phyloP scores from a whole-genome alignment of 2,888 invertebrate species.

The Napeogenes sylphis region DNA sequence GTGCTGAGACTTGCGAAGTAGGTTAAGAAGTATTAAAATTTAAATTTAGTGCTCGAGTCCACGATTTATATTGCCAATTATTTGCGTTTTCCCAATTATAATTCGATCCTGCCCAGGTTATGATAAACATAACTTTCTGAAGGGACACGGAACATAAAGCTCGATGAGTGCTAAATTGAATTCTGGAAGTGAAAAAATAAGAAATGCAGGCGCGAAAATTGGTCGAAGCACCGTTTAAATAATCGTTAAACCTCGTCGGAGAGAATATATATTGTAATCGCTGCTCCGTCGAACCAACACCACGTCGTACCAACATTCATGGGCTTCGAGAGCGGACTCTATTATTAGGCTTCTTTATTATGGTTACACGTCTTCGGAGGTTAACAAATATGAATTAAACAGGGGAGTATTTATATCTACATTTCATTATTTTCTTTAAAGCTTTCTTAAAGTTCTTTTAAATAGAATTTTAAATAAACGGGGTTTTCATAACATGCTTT shows the following conservation, averaged over 20 bases:
- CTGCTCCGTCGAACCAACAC: slow-evolving; percentile 22
- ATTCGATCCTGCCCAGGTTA: slow-evolving; percentile 57
- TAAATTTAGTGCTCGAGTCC: slow-evolving; percentile 7
- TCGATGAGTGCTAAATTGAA: slow-evolving; percentile 75
- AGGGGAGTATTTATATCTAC: background rate
- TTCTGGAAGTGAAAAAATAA: slow-evolving; percentile 71
- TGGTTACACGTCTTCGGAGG: slow-evolving; percentile 45
- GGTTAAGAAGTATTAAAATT: background rate
- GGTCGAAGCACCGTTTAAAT: slow-evolving; percentile 67
- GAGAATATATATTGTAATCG: slow-evolving; percentile 69
- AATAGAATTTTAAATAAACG: too few species aligned
- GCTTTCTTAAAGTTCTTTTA: background rate
- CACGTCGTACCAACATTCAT: slow-evolving; percentile 49
- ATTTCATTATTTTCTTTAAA: background rate
- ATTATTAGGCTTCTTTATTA: slow-evolving; percentile 53
- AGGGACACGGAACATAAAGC: slow-evolving; percentile 51
- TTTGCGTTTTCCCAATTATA: slow-evolving; percentile 53
- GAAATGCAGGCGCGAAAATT: slow-evolving; percentile 72
- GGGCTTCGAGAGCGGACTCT: slow-evolving; percentile 54
- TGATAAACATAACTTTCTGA: slow-evolving; percentile 66
- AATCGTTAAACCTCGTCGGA: slow-evolving; percentile 68
- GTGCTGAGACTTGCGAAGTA: too few species aligned
- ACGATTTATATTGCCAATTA: slow-evolving; percentile 58
- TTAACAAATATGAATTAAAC: slow-evolving; percentile 33
- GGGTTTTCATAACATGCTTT: too few species aligned